phyloP scores from a whole-genome alignment of 2,113 vertebrate species.

The Stegostoma tigrinum region DNA sequence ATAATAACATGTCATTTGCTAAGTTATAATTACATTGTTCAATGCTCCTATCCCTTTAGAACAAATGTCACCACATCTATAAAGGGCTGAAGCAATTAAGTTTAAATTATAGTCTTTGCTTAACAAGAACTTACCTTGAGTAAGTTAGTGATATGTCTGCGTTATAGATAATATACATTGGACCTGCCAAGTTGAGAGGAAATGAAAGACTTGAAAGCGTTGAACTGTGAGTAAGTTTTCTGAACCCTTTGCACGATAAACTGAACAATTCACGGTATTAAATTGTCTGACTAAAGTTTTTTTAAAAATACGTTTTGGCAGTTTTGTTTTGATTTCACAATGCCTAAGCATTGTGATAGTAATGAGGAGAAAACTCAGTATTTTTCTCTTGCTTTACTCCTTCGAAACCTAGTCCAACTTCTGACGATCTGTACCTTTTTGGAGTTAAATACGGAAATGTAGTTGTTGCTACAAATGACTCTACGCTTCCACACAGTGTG shows the following conservation, averaged over 20 bases:
- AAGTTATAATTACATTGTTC: constrained; percentile 32
- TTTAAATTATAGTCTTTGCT: constrained; percentile 23
- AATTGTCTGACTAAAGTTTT: neutral
- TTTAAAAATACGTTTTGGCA: neutral
- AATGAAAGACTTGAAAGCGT: neutral
- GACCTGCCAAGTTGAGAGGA: neutral
- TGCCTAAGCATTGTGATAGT: no score
- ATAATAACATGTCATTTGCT: constrained; percentile 17
- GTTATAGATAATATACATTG: neutral
- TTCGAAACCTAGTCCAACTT: no score
- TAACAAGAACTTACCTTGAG: neutral
- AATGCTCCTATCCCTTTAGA: neutral
- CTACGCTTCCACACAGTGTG: no score
- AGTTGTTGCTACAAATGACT: no score
- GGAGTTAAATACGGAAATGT: no score
- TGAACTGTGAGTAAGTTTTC: neutral
- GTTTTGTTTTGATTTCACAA: neutral
- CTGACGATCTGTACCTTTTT: no score
- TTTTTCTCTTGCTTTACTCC: no score
- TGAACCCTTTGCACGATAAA: neutral
- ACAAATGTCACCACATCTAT: constrained; percentile 27
- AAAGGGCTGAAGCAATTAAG: constrained; percentile 22
- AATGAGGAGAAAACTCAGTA: no score
- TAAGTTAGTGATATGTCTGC: neutral
- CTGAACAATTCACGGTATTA: neutral